Evolutionary conservation across 2,113 vertebrate genomes (phyloP).

Genomic region (Pithys albifrons): DNA sequence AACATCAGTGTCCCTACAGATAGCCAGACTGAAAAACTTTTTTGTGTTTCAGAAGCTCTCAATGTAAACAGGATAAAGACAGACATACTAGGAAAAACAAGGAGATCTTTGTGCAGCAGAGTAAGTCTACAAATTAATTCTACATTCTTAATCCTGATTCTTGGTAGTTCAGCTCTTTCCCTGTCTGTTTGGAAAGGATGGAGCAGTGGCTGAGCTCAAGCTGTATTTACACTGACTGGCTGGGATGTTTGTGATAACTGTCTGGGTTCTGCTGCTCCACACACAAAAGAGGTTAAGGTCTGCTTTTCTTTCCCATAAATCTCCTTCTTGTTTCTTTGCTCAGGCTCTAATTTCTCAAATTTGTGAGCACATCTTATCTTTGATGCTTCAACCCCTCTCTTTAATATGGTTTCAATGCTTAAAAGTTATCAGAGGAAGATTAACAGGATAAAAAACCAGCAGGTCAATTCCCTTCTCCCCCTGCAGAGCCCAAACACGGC

Average conservation of each 20-base stretch:
- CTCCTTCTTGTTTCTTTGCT: not conserved
- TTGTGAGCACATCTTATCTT: not conserved
- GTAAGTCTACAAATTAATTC: not conserved
- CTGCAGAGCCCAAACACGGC: not conserved
- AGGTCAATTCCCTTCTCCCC: too few species aligned
- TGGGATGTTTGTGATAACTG: not conserved
- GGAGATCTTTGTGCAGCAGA: not conserved
- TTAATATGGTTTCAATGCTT: not conserved
- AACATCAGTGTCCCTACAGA: not conserved
- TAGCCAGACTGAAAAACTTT: not conserved
- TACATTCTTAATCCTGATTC: not conserved
- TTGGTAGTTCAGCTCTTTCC: not conserved
- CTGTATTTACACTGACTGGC: accelerated
- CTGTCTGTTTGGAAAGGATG: not conserved
- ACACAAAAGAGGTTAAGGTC: not conserved
- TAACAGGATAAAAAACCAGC: not conserved
- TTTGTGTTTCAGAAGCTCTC: not conserved
- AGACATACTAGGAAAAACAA: not conserved
- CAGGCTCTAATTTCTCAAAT: not conserved
- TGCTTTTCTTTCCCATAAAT: not conserved
- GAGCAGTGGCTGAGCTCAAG: not conserved
- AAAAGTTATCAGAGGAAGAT: not conserved
- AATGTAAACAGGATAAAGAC: not conserved
- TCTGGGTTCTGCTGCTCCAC: not conserved
- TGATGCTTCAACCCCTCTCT: not conserved